These are phyloP conservation scores for Glareola pratincola DNA, from an alignment of 2,113 vertebrate genomes.

Conservation along the genomic window DNA sequence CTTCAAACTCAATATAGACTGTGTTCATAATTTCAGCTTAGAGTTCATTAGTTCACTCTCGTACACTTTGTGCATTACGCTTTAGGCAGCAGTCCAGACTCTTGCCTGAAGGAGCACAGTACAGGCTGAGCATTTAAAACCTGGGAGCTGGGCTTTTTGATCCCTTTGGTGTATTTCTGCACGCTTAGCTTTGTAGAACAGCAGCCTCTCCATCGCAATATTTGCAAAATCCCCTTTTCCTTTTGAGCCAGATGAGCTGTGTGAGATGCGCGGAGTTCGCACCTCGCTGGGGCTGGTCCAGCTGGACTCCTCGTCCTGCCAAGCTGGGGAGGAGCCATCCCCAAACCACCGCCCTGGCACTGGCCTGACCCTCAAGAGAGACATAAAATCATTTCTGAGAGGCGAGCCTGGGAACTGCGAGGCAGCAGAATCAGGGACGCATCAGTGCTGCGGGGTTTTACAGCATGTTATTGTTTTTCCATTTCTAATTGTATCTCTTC, in stretches of 20 bases:
- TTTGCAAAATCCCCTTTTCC: background rate
- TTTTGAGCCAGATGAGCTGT: background rate
- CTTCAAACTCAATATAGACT: background rate
- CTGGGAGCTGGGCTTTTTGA: rapidly evolving
- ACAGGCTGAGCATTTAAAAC: background rate
- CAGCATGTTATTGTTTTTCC: conserved; percentile 44
- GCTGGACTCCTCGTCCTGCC: background rate
- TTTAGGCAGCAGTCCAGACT: background rate
- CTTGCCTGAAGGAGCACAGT: no score
- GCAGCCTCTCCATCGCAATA: background rate
- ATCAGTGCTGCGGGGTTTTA: background rate
- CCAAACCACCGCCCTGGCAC: background rate
- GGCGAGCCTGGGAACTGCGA: background rate
- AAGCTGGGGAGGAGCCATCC: background rate
- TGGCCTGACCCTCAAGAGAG: background rate
- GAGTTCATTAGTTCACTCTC: background rate
- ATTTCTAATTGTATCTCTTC: conserved; percentile 59
- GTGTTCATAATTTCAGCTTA: conserved; percentile 5
- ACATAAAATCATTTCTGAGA: background rate
- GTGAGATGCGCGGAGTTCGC: background rate
- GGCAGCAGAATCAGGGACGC: background rate
- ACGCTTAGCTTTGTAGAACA: background rate
- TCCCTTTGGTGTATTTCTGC: background rate
- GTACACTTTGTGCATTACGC: background rate
- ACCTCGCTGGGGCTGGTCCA: background rate